Conservation (phyloP, 2,113 vertebrate species). For the Crotalus helleri region DNA sequence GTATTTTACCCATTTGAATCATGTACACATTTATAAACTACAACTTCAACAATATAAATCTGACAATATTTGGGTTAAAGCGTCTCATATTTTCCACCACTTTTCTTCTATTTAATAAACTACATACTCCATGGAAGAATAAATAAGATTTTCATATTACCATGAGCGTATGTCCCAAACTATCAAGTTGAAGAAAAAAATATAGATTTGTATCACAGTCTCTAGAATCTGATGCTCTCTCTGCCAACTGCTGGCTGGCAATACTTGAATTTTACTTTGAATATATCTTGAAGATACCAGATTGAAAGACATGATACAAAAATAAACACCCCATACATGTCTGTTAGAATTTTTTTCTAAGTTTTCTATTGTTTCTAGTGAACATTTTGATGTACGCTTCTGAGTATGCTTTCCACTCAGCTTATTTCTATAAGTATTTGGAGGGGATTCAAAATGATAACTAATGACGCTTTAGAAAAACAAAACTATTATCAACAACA, state of each 20-base stretch:
- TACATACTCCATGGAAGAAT: neutral
- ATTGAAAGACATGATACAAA: neutral
- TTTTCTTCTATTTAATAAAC: neutral
- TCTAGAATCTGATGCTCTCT: neutral
- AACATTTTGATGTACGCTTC: neutral
- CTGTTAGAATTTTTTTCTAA: neutral
- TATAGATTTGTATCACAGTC: neutral
- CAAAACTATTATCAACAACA: neutral
- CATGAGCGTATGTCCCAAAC: neutral
- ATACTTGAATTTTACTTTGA: neutral
- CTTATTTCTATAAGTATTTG: neutral
- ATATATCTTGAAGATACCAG: neutral
- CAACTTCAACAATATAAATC: neutral
- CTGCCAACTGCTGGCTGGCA: neutral
- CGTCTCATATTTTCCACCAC: neutral
- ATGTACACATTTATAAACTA: neutral
- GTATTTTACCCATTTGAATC: neutral
- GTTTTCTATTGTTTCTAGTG: neutral
- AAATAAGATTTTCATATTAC: neutral
- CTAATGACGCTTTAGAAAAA: neutral
- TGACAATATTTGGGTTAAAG: neutral
- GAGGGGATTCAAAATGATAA: neutral
- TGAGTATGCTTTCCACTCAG: neutral
- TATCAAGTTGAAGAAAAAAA: neutral
- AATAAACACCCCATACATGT: neutral